phyloP scores from a whole-genome alignment of 2,888 invertebrate species.

The Cetonia aurata region DNA sequence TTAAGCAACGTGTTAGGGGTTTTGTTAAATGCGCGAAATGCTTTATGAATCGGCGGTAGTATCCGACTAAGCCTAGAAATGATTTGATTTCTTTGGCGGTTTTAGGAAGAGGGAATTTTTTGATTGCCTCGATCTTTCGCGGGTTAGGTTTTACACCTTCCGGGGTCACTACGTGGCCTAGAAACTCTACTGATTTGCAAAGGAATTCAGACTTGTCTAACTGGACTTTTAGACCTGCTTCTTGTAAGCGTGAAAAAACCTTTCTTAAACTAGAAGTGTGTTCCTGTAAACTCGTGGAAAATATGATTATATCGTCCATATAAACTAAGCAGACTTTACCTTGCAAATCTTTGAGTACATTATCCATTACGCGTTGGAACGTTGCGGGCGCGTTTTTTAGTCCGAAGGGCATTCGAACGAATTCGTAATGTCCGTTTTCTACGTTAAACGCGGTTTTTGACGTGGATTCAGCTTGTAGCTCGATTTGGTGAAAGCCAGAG shows the following conservation, averaged over 20 bases:
- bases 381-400: conserved; percentile 55
- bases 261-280: conserved; percentile 45
- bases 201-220: conserved; percentile 44
- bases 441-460: conserved; percentile 57
- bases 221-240: conserved; percentile 50
- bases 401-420: conserved; percentile 54
- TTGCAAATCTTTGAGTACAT: conserved; percentile 47
- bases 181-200: conserved; percentile 40
- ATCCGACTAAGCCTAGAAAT: conserved; percentile 42
- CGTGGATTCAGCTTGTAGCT: conserved; percentile 51
- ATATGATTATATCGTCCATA: conserved; percentile 53
- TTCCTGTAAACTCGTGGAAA: conserved; percentile 47
- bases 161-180: conserved; percentile 40
- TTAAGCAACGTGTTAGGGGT: conserved; percentile 35
- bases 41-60: conserved; percentile 44
- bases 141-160: conserved; percentile 43
- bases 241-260: conserved; percentile 48
- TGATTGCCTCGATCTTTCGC: conserved; percentile 35
- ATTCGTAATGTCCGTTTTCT: conserved; percentile 56
- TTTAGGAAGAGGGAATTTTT: conserved; percentile 42
- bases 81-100: conserved; percentile 42
- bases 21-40: conserved; percentile 43
- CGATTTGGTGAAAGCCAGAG: conserved; percentile 59
- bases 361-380: conserved; percentile 53
- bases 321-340: conserved; percentile 50